phyloP scores from a whole-genome alignment of 2,888 invertebrate species.

The Helleia helle region DNA sequence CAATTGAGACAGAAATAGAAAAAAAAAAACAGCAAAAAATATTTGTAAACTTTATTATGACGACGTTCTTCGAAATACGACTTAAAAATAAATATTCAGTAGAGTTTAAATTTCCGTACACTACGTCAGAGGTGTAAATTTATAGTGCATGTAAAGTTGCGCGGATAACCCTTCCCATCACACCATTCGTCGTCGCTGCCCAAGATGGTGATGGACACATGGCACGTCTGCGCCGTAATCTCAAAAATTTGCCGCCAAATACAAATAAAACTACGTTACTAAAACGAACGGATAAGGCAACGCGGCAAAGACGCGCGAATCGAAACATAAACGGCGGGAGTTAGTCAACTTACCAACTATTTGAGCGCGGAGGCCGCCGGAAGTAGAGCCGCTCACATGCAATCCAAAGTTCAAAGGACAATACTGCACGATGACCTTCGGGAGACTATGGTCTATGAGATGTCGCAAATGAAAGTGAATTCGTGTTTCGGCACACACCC shows the following conservation, averaged over 20 bases:
- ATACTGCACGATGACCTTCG: conserved; percentile 55
- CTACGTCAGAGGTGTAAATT: neutral
- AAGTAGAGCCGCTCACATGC: conserved; percentile 41
- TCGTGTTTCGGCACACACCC: conserved; percentile 57
- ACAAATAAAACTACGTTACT: conserved; percentile 38
- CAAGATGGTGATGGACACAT: conserved; percentile 24
- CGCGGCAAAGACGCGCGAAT: conserved; percentile 56
- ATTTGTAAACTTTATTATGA: neutral
- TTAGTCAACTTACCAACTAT: conserved; percentile 63
- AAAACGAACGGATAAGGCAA: conserved; percentile 56
- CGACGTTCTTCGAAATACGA: neutral
- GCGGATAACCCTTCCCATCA: conserved; percentile 44
- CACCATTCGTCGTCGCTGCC: conserved; percentile 27
- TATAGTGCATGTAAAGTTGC: conserved; percentile 48
- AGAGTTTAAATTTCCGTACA: conserved; percentile 1
- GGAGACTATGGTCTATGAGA: conserved; percentile 65
- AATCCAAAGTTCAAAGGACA: conserved; percentile 22
- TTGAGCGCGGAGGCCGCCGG: conserved; percentile 56
- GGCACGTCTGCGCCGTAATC: conserved; percentile 36
- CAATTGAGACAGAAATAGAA: too few relatives aligned
- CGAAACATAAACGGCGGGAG: conserved; percentile 48
- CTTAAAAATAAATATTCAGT: neutral
- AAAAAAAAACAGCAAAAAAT: too few relatives aligned
- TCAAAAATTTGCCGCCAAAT: conserved; percentile 32
- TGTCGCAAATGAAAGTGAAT: conserved; percentile 75